Conservation (phyloP, 1,140 invertebrate species). For the Drosophila busckii region DNA sequence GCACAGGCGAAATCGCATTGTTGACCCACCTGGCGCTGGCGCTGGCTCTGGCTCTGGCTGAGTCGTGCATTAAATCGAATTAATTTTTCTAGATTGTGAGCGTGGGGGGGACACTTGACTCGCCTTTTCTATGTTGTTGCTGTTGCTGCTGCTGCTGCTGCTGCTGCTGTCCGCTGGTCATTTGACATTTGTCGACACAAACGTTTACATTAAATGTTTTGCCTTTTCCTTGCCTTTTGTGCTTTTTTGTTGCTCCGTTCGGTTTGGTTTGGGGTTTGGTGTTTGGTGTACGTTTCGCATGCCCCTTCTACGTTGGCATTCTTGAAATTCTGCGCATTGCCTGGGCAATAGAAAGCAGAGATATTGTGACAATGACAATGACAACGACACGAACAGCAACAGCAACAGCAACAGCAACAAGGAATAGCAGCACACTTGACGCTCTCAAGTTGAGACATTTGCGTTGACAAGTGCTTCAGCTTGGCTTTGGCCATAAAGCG, state of each 20-base stretch:
- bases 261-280: constrained; percentile 14
- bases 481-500: constrained; percentile 1
- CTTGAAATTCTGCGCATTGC: constrained; percentile 65
- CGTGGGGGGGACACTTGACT: constrained; percentile 9
- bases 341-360: constrained; percentile 20
- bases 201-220: constrained; percentile 77
- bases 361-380: constrained; percentile 27
- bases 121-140: constrained; percentile 32
- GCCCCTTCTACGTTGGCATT: constrained; percentile 54
- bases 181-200: constrained; percentile 76
- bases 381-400: neutral
- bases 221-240: constrained; percentile 56
- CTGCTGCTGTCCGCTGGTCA: constrained; percentile 29
- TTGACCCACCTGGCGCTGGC: constrained; percentile 10
- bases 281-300: constrained; percentile 15
- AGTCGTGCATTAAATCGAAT: constrained; percentile 65
- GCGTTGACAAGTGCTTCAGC: constrained; percentile 63
- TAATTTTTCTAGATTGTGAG: constrained; percentile 52
- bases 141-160: constrained; percentile 1
- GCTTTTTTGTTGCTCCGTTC: constrained; percentile 21
- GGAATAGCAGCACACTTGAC: constrained; percentile 6
- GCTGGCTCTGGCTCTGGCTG: constrained; percentile 18
- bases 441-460: constrained; percentile 68
- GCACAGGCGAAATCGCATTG: constrained; percentile 11
- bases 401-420: neutral